Base-by-base conservation (phyloP, 92 coral and sea anemone genomes). In the Bergia sp. region DNA sequence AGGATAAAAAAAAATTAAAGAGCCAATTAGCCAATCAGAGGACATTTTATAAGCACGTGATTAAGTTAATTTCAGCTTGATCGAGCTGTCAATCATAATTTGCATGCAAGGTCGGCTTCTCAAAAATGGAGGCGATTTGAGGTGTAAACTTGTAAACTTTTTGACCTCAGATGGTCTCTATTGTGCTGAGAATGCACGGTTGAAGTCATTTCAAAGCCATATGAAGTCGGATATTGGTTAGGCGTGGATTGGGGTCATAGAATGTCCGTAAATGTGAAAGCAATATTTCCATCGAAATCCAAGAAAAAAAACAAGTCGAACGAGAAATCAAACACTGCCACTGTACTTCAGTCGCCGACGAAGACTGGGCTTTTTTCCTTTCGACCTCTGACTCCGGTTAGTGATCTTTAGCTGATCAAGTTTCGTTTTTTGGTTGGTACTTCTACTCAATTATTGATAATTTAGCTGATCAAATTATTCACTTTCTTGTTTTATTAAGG, bases 371-470 rank as follows among this genome's bases (percentile, higher is more conserved):
- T 74, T 81, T 80, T 81, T 36, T 57, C 91, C 80, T 73, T 93
- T 76, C 93, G 92, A 85, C 96, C 98, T 65, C 87, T 93, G 82
- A 95, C 96, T 83, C 98, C 98, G 98, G 98, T 95, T 91, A 40
- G 98, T 95, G 77, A 78, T 87, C 72, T 78, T 43, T 83, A 61
- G 81, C 73, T 81, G 73, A 61, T 81, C 85, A 37, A 64, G 55
- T 81, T 81, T 61, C 37, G 83, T 38, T 61, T 29, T 40, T 40
- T 81, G 10, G 47, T 37, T 39, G 74, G 73, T 61, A 21, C 43
- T 81, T 55, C 38, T 16, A 18, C 85, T 16, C 47, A 81, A 81
- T 55, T 57, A 81, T 58, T 81, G 67, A 18, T 38, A 61, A 81
- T 84, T 84, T 65, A 84, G 65, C 78, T 84, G 87, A 84, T 84